Base-by-base conservation (phyloP, 1,140 invertebrate species). In the Psix sp. region DNA sequence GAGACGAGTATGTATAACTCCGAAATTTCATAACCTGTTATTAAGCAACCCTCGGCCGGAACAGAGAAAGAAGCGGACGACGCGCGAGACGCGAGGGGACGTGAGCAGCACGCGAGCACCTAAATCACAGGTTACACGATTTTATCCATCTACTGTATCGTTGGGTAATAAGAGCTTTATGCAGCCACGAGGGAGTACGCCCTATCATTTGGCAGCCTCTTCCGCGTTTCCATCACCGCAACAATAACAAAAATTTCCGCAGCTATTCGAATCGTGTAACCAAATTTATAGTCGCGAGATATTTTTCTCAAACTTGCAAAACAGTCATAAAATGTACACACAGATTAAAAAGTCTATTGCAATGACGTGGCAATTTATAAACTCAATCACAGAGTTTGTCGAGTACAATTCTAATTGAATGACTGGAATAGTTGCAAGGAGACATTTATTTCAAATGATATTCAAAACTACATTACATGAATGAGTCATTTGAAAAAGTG, bases 1-100 rank as follows among this genome's bases (percentile, higher is more conserved):
- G 39, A 60, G 65, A 65, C 39, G 45, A 24, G 40, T 54, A 70
- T 60, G 49, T 66, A 67, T 63, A 60, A 72, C 54, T 73, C 38
- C 43, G 63, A 77, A 78, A 76, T 80, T 79, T 77, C 77, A 79
- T 80, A 82, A 82, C 79, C 77, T 76, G 75, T 81, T 80, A 81
- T 82, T 80, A 81, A 73, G 43, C 21, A 70, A 76, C 77, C 79
- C 77, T 62, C 63, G n/a, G 39, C 16, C 33, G 62, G 45, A 48
- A 66, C n/a, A 38, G 54, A 42, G 49, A 67, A 59, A 54, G 52
- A 56, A 68, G 49, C 48, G 35, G 38, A 10, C 13, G 20, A 17
- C 14, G 38, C 39, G 18, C 13, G 13, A 13, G 31, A 31, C 13
- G 39, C 18, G 18, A 35, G 51, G 40, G 48, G 60, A 33, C 9